Evolutionary conservation across 2,113 vertebrate species (phyloP).

Genomic region (Tetrao urogallus): DNA sequence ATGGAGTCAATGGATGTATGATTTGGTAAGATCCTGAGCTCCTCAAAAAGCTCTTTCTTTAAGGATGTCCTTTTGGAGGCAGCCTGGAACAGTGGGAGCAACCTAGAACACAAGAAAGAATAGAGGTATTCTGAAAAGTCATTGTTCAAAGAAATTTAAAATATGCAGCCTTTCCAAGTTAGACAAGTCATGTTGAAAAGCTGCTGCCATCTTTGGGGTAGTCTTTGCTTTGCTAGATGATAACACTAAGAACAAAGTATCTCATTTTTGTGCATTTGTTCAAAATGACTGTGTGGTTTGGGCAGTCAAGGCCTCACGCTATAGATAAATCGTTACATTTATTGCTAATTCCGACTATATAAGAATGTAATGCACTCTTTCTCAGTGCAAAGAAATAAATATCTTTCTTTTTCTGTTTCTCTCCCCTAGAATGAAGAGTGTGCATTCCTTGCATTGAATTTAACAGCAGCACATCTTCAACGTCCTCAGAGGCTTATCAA

Average conservation of each 20-base stretch:
- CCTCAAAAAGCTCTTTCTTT: neutral
- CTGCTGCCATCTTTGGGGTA: neutral
- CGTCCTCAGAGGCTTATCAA: neutral
- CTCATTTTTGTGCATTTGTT: neutral
- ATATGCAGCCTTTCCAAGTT: neutral
- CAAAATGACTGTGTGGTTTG: neutral
- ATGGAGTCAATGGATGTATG: neutral
- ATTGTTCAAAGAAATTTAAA: neutral
- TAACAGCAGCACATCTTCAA: neutral
- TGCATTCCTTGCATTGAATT: conserved; percentile 5
- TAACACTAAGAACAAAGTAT: neutral
- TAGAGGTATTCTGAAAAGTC: neutral
- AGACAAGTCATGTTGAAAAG: neutral
- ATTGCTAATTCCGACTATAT: neutral
- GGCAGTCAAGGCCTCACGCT: neutral
- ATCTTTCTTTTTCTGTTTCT: conserved; percentile 30
- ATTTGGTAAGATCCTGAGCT: neutral
- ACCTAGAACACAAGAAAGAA: neutral
- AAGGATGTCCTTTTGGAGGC: neutral
- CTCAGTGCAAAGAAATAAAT: neutral
- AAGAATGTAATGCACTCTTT: neutral
- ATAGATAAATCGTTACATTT: neutral
- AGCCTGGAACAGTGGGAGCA: neutral
- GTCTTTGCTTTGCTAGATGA: neutral
- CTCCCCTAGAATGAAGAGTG: conserved; percentile 44